Evolutionary conservation across 2,113 vertebrate species (phyloP).

Genomic region (Hepsetus odoe): DNA sequence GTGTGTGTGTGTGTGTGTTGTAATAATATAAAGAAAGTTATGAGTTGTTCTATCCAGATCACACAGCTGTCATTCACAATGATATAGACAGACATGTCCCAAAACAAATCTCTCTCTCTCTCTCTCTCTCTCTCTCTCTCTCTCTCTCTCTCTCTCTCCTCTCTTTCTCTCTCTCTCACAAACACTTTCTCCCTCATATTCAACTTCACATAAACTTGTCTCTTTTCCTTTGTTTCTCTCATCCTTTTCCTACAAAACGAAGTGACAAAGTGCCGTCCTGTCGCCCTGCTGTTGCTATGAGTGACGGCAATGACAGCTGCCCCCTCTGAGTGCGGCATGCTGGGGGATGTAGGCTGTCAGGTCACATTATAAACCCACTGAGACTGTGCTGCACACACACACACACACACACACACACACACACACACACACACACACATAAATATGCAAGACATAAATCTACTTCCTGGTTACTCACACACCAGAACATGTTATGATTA

Average conservation of each 20-base stretch:
- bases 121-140: neutral
- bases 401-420: conserved; percentile 34
- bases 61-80: conserved; percentile 14
- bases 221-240: neutral
- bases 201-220: neutral
- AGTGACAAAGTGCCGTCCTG: conserved; percentile 33
- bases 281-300: conserved; percentile 38
- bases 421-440: neutral
- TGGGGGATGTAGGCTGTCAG: conserved; percentile 67
- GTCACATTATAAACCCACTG: conserved; percentile 61
- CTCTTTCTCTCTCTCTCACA: neutral
- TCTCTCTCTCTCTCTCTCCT: neutral
- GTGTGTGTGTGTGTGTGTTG: neutral
- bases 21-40: neutral
- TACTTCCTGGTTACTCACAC: too few species aligned
- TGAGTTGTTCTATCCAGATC: conserved; percentile 5
- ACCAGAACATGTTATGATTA: neutral
- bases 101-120: conserved; percentile 3
- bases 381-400: conserved; percentile 50
- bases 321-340: conserved; percentile 53
- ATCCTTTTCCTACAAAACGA: conserved; percentile 22
- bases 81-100: conserved; percentile 13
- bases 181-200: neutral
- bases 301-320: conserved; percentile 40
- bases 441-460: neutral